Conservation (phyloP, 2,888 invertebrate species). For the Nomada ferruginata region DNA sequence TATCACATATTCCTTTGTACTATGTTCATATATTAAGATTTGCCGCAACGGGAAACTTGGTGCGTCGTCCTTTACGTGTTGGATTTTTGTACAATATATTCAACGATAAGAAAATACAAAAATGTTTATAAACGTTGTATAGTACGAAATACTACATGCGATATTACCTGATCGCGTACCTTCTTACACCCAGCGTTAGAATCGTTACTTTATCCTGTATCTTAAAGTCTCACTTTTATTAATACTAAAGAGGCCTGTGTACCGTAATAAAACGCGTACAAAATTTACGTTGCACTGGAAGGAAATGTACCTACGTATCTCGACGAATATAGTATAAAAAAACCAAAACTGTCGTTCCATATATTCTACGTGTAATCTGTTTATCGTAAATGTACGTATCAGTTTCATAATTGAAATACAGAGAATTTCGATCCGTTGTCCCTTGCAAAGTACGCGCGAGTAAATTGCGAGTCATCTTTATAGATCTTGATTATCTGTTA, state of each 20-base stretch:
- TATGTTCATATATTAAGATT: conserved; percentile 56
- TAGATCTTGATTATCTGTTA: conserved; percentile 14
- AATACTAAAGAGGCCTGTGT: conserved; percentile 41
- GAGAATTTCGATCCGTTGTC: conserved; percentile 28
- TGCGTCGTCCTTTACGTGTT: conserved; percentile 41
- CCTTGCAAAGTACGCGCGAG: conserved; percentile 22
- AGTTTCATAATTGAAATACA: conserved; percentile 19
- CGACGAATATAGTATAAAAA: conserved; percentile 64
- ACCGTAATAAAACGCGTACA: conserved; percentile 49
- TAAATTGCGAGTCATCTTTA: conserved; percentile 17
- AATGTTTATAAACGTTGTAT: conserved; percentile 61
- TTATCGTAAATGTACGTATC: conserved; percentile 40
- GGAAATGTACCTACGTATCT: conserved; percentile 53
- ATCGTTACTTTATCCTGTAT: conserved; percentile 50
- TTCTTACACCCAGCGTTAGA: conserved; percentile 16
- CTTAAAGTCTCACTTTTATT: conserved; percentile 39
- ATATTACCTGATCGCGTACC: conserved; percentile 43
- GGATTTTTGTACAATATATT: conserved; percentile 64
- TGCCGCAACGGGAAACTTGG: conserved; percentile 59
- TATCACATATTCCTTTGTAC: conserved; percentile 68
- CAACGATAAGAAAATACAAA: conserved; percentile 68
- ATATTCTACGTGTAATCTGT: conserved; percentile 44
- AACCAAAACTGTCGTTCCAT: conserved; percentile 48
- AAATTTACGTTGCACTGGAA: conserved; percentile 60
- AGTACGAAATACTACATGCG: conserved; percentile 62